Conservation (phyloP, 1,140 invertebrate species). For the Rhynchophorus ferrugineus region DNA sequence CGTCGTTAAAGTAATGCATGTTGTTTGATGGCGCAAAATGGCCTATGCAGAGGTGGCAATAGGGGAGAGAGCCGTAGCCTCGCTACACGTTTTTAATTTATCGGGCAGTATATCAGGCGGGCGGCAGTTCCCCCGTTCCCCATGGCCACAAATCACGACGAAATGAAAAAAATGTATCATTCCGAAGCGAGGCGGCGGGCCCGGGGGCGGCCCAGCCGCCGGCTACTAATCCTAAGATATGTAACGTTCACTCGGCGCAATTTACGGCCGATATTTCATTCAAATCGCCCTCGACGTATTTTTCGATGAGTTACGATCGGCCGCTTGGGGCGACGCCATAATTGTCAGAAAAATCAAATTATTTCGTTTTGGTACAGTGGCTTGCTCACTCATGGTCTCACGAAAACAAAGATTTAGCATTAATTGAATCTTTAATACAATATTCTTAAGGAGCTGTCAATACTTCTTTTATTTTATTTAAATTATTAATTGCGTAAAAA, state of each 20-base stretch:
- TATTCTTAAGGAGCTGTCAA: no score
- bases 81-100: constrained; percentile 46
- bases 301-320: no score
- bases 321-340: no score
- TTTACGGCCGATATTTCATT: constrained; percentile 18
- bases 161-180: constrained; percentile 37
- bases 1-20: no score
- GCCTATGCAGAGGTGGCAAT: constrained; percentile 9
- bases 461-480: no score
- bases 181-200: constrained; percentile 9
- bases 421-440: no score
- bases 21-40: no score
- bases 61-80: constrained; percentile 5
- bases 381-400: no score
- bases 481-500: no score
- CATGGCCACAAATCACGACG: constrained; percentile 35
- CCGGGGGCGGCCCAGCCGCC: background rate
- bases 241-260: constrained; percentile 18
- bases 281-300: constrained; percentile 2
- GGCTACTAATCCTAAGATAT: constrained; percentile 33
- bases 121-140: constrained; percentile 35
- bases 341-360: no score
- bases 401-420: no score
- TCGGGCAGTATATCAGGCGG: constrained; percentile 43
- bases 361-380: no score